Conservation (phyloP, 92 coral and sea anemone genomes). For the Hydrozoanthus gracilis region DNA sequence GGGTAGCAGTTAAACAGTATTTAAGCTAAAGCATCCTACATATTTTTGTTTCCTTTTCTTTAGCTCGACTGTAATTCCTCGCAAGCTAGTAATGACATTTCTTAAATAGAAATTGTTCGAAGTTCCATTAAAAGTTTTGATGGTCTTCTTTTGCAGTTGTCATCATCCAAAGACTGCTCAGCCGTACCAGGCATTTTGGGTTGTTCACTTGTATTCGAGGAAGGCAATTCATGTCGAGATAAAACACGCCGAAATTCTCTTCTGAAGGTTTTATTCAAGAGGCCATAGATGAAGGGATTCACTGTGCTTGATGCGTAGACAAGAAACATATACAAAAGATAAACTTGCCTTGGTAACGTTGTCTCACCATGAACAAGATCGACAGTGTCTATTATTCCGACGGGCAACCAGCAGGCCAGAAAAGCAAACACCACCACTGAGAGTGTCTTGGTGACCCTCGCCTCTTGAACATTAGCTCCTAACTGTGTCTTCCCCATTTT, state of each 20-base stretch:
- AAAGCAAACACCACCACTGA: slow-evolving; percentile 67
- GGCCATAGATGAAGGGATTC: slow-evolving; percentile 74
- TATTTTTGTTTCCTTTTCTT: too few species aligned
- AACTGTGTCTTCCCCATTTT: slow-evolving; percentile 7
- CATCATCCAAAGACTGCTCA: not conserved
- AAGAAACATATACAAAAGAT: slow-evolving; percentile 60
- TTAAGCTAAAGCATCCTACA: too few species aligned
- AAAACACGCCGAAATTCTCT: slow-evolving; percentile 49
- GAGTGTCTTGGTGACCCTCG: slow-evolving; percentile 69
- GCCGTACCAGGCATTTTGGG: not conserved
- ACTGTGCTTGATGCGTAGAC: slow-evolving; percentile 58
- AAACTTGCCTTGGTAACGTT: slow-evolving; percentile 52
- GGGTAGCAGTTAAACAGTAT: too few species aligned
- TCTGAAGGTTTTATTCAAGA: slow-evolving; percentile 64
- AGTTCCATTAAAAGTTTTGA: not conserved
- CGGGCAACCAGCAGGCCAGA: slow-evolving; percentile 69
- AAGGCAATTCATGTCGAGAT: too few species aligned
- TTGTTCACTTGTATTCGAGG: not conserved
- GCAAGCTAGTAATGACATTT: too few species aligned
- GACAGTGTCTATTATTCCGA: slow-evolving; percentile 62
- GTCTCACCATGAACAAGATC: slow-evolving; percentile 57
- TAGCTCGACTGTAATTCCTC: too few species aligned
- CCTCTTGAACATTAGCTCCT: slow-evolving; percentile 65
- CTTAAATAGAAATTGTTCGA: too few species aligned
- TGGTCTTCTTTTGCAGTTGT: not conserved